These are phyloP conservation scores for Falco punctatus DNA, from an alignment of 2,113 vertebrate species.

Conservation along the genomic window DNA sequence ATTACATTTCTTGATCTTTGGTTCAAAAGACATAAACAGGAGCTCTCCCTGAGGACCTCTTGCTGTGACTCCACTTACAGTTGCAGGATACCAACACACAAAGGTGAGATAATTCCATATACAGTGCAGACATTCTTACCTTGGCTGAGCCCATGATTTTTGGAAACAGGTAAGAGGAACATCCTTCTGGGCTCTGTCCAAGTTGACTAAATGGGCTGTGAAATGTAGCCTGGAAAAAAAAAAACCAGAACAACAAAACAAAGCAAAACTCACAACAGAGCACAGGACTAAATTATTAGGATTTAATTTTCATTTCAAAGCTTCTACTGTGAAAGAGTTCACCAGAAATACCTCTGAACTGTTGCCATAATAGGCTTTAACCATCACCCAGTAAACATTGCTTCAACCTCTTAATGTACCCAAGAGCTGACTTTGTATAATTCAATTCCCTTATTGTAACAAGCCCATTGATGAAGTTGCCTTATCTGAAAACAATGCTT, in stretches of 20 bases:
- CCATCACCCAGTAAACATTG: not conserved
- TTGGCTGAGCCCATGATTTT: slow-evolving; percentile 87
- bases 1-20: not conserved
- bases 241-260: not conserved
- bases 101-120: not conserved
- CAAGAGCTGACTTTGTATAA: not conserved
- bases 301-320: not conserved
- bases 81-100: not conserved
- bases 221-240: slow-evolving; percentile 80
- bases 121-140: slow-evolving; percentile 64
- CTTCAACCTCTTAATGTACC: not conserved
- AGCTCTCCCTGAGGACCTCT: not conserved
- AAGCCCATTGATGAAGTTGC: not conserved
- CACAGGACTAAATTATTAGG: not conserved
- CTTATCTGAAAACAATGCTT: not conserved
- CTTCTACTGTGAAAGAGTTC: not conserved
- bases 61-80: not conserved
- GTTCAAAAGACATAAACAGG: not conserved
- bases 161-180: slow-evolving; percentile 87
- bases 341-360: not conserved
- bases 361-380: not conserved
- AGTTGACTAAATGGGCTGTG: slow-evolving; percentile 84
- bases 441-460: not conserved
- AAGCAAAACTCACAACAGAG: not conserved
- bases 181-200: slow-evolving; percentile 85